These are phyloP conservation scores for Fistularia commersonii DNA, from an alignment of 2,797 vertebrate species.

Conservation along the genomic window DNA sequence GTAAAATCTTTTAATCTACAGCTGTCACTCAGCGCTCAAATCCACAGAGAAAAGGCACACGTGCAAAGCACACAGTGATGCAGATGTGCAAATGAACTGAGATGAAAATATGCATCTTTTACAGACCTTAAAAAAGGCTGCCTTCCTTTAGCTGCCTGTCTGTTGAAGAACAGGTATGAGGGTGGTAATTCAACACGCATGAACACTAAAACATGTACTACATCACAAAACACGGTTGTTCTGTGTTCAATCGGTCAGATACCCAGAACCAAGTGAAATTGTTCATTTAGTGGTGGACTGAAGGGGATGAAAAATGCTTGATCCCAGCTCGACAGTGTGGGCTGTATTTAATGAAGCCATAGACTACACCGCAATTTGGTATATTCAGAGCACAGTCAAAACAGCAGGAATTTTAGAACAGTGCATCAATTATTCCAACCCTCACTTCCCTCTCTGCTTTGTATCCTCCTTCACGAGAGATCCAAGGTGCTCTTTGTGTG, in stretches of 20 bases:
- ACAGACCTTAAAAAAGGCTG: conserved; percentile 3
- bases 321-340: conserved; percentile 44
- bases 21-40: conserved; percentile 15
- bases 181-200: conserved; percentile 33
- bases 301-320: conserved; percentile 38
- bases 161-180: conserved; percentile 25
- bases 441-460: conserved; percentile 2
- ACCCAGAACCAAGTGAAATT: conserved; percentile 34
- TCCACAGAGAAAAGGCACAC: too few species aligned
- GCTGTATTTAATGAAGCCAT: conserved; percentile 44
- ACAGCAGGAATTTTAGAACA: conserved; percentile 18
- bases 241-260: conserved; percentile 32
- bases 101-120: too few species aligned
- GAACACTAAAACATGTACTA: conserved; percentile 44
- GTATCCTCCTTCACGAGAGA: conserved; percentile 15
- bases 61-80: too few species aligned
- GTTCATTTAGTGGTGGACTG: conserved; percentile 43
- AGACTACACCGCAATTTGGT: conserved; percentile 35
- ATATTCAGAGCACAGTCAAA: conserved; percentile 20
- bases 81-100: too few species aligned
- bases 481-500: conserved; percentile 38
- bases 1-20: too few species aligned
- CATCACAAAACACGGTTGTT: conserved; percentile 41
- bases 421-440: too few species aligned
- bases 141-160: conserved; percentile 21